Evolutionary conservation across 2,113 vertebrate species (phyloP).

Genomic region (Pongo pygmaeus): DNA sequence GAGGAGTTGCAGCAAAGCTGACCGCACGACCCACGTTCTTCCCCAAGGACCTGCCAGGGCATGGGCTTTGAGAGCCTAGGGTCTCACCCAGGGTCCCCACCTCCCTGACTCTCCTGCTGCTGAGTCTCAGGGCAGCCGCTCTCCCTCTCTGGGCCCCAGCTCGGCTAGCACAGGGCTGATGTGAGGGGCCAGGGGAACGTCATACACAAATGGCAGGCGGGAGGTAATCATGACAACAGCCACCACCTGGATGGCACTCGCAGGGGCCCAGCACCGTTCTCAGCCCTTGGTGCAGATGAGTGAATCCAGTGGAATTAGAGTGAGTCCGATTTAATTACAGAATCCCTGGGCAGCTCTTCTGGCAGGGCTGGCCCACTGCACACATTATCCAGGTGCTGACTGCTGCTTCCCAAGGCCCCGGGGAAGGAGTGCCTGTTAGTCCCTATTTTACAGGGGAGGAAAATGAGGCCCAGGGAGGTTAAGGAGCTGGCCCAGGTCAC

Average conservation of each 20-base stretch:
- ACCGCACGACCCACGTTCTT: rapidly evolving
- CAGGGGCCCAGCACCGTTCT: neutral
- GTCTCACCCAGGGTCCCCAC: neutral
- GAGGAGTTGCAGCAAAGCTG: rapidly evolving
- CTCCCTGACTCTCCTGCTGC: too few relatives aligned
- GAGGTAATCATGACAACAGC: neutral
- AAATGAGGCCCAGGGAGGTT: neutral
- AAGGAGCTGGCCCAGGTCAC: neutral
- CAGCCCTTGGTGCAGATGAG: rapidly evolving
- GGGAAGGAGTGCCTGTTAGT: neutral
- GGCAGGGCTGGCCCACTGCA: rapidly evolving
- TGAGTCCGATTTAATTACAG: neutral
- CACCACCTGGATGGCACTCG: neutral
- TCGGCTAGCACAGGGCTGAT: neutral
- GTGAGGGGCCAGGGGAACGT: too few relatives aligned
- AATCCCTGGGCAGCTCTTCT: neutral
- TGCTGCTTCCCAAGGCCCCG: neutral
- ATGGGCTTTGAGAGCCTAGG: neutral
- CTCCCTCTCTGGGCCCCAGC: neutral
- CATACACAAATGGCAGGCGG: neutral
- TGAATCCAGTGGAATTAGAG: neutral
- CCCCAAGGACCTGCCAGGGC: neutral
- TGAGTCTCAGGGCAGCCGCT: neutral
- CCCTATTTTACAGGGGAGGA: rapidly evolving
- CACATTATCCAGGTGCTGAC: neutral